Base-by-base conservation (phyloP, 1,140 invertebrate species). In the Drosophila sp. region DNA sequence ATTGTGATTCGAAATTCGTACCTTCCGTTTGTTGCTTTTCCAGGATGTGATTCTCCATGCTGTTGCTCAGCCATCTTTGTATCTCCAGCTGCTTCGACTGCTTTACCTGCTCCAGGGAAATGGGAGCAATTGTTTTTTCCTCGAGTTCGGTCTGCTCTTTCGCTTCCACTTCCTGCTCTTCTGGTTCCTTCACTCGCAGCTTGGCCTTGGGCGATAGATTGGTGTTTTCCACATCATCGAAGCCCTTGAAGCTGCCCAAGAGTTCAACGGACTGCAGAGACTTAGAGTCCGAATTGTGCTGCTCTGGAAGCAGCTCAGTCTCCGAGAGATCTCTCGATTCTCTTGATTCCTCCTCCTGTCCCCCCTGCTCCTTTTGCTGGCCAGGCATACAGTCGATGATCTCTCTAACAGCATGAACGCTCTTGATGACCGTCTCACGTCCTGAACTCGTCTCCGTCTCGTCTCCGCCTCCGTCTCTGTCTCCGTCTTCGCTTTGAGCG, bases 351-450 rank as follows among this genome's bases (percentile, higher is more conserved):
- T 61, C 38, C 9, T 69, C 27, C 27, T 21, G 9, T 6, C 1
- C 6, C 27, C 4, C 27, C 7, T 2, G 27, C 27, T 27, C 25
- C 25, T 27, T 2, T 54, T 4, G 25, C n/a, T 27, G 29, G 7
- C 29, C 29, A 18, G 46, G 5, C 25, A 8, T 0, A 29, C 7
- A 6, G 7, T 13, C 40, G 32, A 27, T 21, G 41, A 4, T 76
- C 64, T 70, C 34, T 14, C 81, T 40, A 41, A 86, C 45, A 11
- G 57, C 62, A 7, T 56, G 70, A n/a, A 54, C 83, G 21, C 80
- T 80, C 38, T 89, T 89, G 27, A 89, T 89, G 21, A 89, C 83
- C 4, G 83, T 89, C 38, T 89, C 83, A 6, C 81, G 70, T 7
- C 41, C 63, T 8, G 70, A 51, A 7, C 21, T 38, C 21, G 46